Evolutionary conservation across 2,888 invertebrate species (phyloP), one percentile per base, ranked within the genome.

Genomic region (Miltochrista miniata): DNA sequence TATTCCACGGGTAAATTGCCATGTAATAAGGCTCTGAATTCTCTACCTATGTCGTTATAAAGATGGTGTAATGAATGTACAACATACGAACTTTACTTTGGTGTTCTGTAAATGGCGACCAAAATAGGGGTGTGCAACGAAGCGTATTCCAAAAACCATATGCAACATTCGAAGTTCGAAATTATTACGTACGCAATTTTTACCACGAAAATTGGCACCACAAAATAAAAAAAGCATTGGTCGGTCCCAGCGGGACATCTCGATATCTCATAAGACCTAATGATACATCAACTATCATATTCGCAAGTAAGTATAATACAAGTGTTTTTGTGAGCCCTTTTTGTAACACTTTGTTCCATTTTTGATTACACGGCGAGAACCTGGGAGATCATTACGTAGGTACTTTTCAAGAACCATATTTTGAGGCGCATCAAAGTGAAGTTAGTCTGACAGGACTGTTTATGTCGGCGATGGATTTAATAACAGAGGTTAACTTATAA

Each of bases 51-150:
- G 13, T 7, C 54, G 56, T 54, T 42, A 14, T 44, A 48, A 57
- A 56, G 40, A 47, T 42, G 45, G 36, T 48, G 30, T 50, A 46
- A 9, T n/a, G n/a, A n/a, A n/a, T n/a, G n/a, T n/a, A n/a, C n/a
- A n/a, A n/a, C n/a, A n/a, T n/a, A n/a, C n/a, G n/a, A n/a, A n/a
- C n/a, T n/a, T n/a, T n/a, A n/a, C n/a, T n/a, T n/a, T 44, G 41
- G 13, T 40, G 51, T 45, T 43, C 35, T 52, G 51, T 44, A 46
- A 45, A 51, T 52, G 49, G 44, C 61, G 46, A 33, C 56, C n/a
- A 41, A 59, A 61, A 72, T 64, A 59, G 59, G 77, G 80, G 81
- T 82, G 81, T n/a, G 59, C 74, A 70, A 40, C 73, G 56, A 56
- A 78, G 65, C 78, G 59, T 74, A 61, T 38, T 5, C 18, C 18